Percentiles rank a stretch among this genome's conserved stretches.
These are phyloP conservation scores for Cataglyphis albicans DNA, from an alignment of 2,888 invertebrate species.

Conservation along the genomic window DNA sequence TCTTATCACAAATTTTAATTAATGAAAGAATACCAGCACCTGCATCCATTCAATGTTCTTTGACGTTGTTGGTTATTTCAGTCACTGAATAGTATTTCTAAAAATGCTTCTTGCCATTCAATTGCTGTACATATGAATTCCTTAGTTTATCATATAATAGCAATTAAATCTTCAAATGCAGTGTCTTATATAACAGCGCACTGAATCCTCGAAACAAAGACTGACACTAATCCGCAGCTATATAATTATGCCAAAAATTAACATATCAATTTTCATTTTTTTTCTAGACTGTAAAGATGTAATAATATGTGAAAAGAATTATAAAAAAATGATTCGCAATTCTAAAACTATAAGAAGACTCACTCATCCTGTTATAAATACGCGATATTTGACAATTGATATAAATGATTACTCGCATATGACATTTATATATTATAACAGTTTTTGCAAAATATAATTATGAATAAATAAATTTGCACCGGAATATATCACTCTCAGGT, in stretches of 20 bases:
- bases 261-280: neutral
- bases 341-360: neutral
- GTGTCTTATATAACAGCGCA: neutral
- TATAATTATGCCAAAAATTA: neutral
- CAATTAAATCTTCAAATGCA: neutral
- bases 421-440: neutral
- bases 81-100: neutral
- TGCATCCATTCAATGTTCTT: neutral
- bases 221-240: neutral
- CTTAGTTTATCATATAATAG: neutral
- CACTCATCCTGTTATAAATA: neutral
- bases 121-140: slow-evolving; percentile 2
- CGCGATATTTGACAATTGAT: neutral
- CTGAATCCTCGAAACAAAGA: neutral
- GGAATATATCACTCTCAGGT: neutral
- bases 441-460: neutral
- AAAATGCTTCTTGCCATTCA: slow-evolving; percentile 5
- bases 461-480: slow-evolving; percentile 18
- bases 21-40: neutral
- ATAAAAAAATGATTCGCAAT: neutral
- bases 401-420: slow-evolving; percentile 1
- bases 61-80: neutral
- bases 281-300: neutral
- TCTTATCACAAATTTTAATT: slow-evolving; percentile 2
- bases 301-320: neutral